These are phyloP conservation scores for Bombus waltoni DNA, from an alignment of 1,140 invertebrate species.

Conservation along the genomic window DNA sequence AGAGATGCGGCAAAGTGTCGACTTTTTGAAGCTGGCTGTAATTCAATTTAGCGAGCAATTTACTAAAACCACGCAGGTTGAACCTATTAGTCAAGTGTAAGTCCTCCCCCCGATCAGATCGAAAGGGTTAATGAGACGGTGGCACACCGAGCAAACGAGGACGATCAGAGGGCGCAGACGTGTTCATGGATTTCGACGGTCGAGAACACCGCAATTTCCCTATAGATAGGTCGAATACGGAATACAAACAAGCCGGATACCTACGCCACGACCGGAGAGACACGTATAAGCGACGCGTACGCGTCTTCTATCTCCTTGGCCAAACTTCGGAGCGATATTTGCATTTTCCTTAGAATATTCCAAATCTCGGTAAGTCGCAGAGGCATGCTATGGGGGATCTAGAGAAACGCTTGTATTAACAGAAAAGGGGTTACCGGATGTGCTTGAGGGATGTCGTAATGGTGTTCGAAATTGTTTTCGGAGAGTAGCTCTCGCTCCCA, in stretches of 20 bases:
- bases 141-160: constrained; percentile 1
- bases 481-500: neutral
- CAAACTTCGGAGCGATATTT: constrained; percentile 68
- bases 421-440: constrained; percentile 52
- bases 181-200: constrained; percentile 56
- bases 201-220: constrained; percentile 61
- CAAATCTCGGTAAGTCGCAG: constrained; percentile 44
- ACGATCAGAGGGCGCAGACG: constrained; percentile 19
- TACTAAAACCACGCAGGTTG: neutral
- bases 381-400: neutral
- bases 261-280: neutral
- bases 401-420: constrained; percentile 51
- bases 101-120: neutral
- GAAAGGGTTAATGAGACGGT: constrained; percentile 37
- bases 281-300: constrained; percentile 28
- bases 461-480: constrained; percentile 48
- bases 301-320: constrained; percentile 62
- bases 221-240: constrained; percentile 57
- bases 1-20: too few species aligned
- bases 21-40: neutral
- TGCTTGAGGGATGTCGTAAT: constrained; percentile 31
- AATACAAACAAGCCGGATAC: constrained; percentile 64
- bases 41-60: constrained; percentile 33
- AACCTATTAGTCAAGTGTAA: constrained; percentile 14
- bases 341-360: constrained; percentile 71